phyloP scores from a whole-genome alignment of 2,113 vertebrate genomes.

The Shinisaurus crocodilurus region DNA sequence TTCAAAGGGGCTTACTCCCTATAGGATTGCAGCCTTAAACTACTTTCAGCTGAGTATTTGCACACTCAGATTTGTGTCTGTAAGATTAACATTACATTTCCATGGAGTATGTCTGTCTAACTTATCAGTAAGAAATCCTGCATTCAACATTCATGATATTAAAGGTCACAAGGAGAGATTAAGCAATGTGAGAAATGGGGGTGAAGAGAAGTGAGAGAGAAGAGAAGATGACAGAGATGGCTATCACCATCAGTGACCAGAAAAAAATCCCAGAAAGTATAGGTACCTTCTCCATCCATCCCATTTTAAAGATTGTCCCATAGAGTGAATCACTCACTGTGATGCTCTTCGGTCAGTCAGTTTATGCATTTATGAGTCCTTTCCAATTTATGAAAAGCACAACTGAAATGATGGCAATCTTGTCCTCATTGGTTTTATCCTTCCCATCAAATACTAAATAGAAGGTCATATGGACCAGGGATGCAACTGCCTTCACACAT shows the following conservation, averaged over 20 bases:
- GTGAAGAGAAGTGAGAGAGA: not conserved
- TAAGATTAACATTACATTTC: not conserved
- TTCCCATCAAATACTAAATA: not conserved
- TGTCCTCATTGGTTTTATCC: not conserved
- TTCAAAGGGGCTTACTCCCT: not conserved
- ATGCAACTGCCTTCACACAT: not conserved
- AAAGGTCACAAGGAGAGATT: not conserved
- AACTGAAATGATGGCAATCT: not conserved
- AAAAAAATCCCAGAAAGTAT: not conserved
- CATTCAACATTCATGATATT: not conserved
- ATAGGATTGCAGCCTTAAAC: not conserved
- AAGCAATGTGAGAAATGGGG: not conserved
- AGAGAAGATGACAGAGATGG: not conserved
- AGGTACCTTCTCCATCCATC: not conserved
- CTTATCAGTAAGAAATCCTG: not conserved
- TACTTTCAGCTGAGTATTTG: not conserved
- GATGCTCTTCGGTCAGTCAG: not conserved
- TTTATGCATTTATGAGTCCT: too few species aligned
- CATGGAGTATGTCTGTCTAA: not conserved
- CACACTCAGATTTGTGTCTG: not conserved
- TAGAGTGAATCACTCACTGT: not conserved
- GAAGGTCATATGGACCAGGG: not conserved
- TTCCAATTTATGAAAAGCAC: not conserved
- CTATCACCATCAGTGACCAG: not conserved
- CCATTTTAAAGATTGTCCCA: not conserved